phyloP scores from a whole-genome alignment of 2,888 invertebrate genomes.

The Vanessa cardui region DNA sequence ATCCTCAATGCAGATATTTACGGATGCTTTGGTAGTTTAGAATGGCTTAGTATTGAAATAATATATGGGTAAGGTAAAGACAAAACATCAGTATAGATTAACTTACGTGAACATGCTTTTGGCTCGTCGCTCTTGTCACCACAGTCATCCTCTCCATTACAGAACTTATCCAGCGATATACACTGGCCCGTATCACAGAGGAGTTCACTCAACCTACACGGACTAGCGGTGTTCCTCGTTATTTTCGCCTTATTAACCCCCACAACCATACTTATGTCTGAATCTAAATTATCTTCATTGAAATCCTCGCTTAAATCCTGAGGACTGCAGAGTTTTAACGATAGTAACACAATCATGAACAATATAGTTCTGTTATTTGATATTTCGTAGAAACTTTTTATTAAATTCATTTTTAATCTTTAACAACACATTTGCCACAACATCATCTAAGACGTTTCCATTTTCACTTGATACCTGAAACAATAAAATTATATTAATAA shows the following conservation, averaged over 20 bases:
- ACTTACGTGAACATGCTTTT: conserved; percentile 90
- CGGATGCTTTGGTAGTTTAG: too few relatives aligned
- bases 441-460: conserved; percentile 48
- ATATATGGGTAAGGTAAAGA: too few relatives aligned
- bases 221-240: conserved; percentile 54
- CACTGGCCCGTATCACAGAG: conserved; percentile 86
- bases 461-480: conserved; percentile 57
- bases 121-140: conserved; percentile 90
- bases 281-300: conserved; percentile 68
- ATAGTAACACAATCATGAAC: conserved; percentile 71
- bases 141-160: conserved; percentile 90
- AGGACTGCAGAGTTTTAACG: conserved; percentile 73
- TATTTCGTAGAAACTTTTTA: conserved; percentile 63
- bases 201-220: conserved; percentile 84
- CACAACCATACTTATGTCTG: conserved; percentile 56
- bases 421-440: conserved; percentile 58
- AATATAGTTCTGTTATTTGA: conserved; percentile 69
- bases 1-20: too few relatives aligned
- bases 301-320: conserved; percentile 75
- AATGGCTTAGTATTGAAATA: too few relatives aligned
- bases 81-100: neutral
- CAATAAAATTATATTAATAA: conserved; percentile 42
- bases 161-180: conserved; percentile 88
- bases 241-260: conserved; percentile 63
- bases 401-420: conserved; percentile 63